phyloP scores from a whole-genome alignment of 2,888 invertebrate species.

The Dexiosoma caninum region DNA sequence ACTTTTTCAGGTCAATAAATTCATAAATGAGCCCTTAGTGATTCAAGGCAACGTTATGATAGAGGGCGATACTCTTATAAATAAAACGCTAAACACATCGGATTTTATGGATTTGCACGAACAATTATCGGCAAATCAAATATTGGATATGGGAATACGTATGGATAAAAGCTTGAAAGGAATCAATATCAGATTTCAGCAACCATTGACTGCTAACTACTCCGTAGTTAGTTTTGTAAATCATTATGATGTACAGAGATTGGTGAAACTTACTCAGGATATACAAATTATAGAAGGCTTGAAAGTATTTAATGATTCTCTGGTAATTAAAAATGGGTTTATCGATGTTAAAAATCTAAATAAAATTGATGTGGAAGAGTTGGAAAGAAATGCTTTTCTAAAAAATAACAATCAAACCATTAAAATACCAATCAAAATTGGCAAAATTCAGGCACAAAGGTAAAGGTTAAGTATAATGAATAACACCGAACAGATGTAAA shows the following conservation, averaged over 20 bases:
- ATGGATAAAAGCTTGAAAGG: conserved; percentile 68
- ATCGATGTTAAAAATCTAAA: conserved; percentile 78
- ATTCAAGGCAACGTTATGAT: conserved; percentile 78
- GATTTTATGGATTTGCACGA: conserved; percentile 69
- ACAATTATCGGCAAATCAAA: conserved; percentile 64
- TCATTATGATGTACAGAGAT: conserved; percentile 75
- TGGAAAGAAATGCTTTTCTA: conserved; percentile 77
- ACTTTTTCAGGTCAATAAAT: conserved; percentile 75
- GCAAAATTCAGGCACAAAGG: conserved; percentile 71
- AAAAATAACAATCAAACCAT: conserved; percentile 78
- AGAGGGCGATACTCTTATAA: conserved; percentile 78
- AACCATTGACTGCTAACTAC: conserved; percentile 72
- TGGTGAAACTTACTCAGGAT: conserved; percentile 76
- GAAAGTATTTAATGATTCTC: conserved; percentile 77
- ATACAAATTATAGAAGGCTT: conserved; percentile 78
- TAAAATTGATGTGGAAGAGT: conserved; percentile 76
- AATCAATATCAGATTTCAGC: conserved; percentile 69
- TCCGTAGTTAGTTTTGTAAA: conserved; percentile 78
- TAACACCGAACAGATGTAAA: too few species aligned
- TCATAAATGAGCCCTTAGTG: conserved; percentile 76
- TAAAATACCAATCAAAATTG: conserved; percentile 76
- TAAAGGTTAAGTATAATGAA: too few species aligned
- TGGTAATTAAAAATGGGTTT: conserved; percentile 77
- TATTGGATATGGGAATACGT: conserved; percentile 68
- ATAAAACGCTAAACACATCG: conserved; percentile 72